Base-by-base conservation (phyloP, 2,797 vertebrate species). In the Ctenopoma multispine region DNA sequence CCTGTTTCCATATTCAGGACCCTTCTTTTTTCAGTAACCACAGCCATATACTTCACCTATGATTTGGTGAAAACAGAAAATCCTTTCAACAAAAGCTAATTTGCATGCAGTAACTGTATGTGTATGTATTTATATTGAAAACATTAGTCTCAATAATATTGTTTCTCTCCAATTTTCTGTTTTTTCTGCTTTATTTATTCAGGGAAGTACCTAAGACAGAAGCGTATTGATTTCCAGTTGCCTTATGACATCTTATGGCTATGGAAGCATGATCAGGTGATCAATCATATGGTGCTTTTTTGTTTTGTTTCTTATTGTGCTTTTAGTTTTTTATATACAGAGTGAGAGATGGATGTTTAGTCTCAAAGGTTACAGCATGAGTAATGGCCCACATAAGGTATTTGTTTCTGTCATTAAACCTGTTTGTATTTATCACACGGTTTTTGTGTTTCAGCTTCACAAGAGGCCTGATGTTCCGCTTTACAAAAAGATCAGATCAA, bases 261-360 rank as follows among this genome's bases (percentile, higher is more conserved):
- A 90, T 99, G 98, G 98, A 99, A 99, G 94, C 98, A 99, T 54
- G 97, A 99, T 92, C 98, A 99, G 98, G 98, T 99, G 94, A 86
- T 80, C 24, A 66, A 29, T 90, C 69, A 73, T 21, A 34, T 68
- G 27, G 1, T 63, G 20, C 34, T 7, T 31, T 31, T 31, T 6
- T 7, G 6, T 31, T 4, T 7, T 31, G 29, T 31, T 31, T 31
- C 7, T 6, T 31, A 54, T 7, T 54, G 29, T 40, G 21, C 69
- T 79, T 65, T 64, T 36, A 15, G 36, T 44, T 15, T 15, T 77
- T 88, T 76, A 20, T 44, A 14, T 11, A 57, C 9, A 3, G 2
- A 54, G 12, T 56, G 36, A 77, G 50, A 63, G 13, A 44, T 18
- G 71, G 24, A 36, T 2, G 0, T 2, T 15, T 44, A n/a, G 15